Base-by-base conservation (phyloP, 2,797 vertebrate genomes). In the Saxicola maurus region DNA sequence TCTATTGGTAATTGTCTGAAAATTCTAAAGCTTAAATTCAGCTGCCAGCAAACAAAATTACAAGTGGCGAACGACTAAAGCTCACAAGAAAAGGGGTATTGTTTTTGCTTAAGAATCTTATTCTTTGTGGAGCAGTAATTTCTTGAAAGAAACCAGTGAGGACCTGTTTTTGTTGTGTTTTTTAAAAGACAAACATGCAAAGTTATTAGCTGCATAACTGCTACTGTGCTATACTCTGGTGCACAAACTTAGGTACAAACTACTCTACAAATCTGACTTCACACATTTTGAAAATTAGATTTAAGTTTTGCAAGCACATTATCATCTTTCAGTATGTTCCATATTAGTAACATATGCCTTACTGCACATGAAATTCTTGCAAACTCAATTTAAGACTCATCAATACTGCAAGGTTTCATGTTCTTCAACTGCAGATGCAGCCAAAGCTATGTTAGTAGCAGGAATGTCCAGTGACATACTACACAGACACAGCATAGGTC, bases 1-100 rank as follows among this genome's bases (percentile, higher is more conserved):
- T 72, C 30, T 57, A 59, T 1, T 51, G 35, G 17, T 83, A 83
- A 73, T 10, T 24, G 37, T 49, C 38, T 3, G 65, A 83, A 81
- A 87, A 75, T 51, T 55, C 48, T 87, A 35, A 56, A 86, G n/a
- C 31, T 64, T 86, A 45, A 68, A 57, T 78, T 75, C 59, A 66
- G 13, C 56, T 66, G 67, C 66, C 55, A 91, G 33, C 13, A 82
- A 89, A 75, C 52, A 83, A 21, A 57, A 42, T 59, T n/a, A 59
- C 3, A 86, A 78, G 30, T 49, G 5, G 27, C 52, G 81, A 89
- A 45, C 38, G 37, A 55, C 0, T 2, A 75, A 81, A 68, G 21
- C 52, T 74, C 48, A 43, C 33, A 62, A 73, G 38, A 80, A 78
- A 65, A 65, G 3, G 2, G 24, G 17, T 10, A 69, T 51, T 33